Conservation (phyloP, 2,797 vertebrate genomes). For the Gila robusta region DNA sequence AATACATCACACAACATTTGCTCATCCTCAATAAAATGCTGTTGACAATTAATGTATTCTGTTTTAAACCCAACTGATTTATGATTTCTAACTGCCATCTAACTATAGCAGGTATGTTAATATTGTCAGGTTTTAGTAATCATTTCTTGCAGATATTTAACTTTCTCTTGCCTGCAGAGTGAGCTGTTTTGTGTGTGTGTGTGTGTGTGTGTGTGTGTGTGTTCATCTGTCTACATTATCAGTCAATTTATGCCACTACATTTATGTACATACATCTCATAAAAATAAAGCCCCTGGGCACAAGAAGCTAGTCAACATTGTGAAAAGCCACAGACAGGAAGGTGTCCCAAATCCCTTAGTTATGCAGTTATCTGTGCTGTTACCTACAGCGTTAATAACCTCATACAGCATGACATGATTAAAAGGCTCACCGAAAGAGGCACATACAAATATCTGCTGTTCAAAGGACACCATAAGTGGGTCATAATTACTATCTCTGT, state of each 20-base stretch:
- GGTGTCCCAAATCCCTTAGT: slow-evolving; percentile 26
- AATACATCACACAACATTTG: neutral
- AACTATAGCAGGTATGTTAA: neutral
- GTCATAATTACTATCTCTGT: slow-evolving; percentile 22
- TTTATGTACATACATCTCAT: slow-evolving; percentile 27
- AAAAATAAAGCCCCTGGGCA: slow-evolving; percentile 1
- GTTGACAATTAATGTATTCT: neutral
- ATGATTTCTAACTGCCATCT: neutral
- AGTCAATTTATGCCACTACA: slow-evolving; percentile 24
- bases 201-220: too few relatives aligned
- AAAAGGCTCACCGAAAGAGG: slow-evolving; percentile 24
- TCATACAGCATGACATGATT: slow-evolving; percentile 8
- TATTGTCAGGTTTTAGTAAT: slow-evolving; percentile 1
- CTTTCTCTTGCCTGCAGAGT: slow-evolving; percentile 7
- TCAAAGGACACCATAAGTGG: slow-evolving; percentile 36
- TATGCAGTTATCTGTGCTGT: slow-evolving; percentile 2
- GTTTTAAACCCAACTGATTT: neutral
- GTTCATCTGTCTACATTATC: slow-evolving; percentile 30
- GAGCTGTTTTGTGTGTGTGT: neutral
- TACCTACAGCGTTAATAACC: slow-evolving; percentile 31
- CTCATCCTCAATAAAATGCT: neutral
- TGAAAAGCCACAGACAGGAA: slow-evolving; percentile 25
- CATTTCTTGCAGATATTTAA: neutral
- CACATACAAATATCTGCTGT: slow-evolving; percentile 20
- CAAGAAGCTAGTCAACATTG: neutral